Conservation (phyloP, 1,140 invertebrate genomes). For the Drosophila persimilis region DNA sequence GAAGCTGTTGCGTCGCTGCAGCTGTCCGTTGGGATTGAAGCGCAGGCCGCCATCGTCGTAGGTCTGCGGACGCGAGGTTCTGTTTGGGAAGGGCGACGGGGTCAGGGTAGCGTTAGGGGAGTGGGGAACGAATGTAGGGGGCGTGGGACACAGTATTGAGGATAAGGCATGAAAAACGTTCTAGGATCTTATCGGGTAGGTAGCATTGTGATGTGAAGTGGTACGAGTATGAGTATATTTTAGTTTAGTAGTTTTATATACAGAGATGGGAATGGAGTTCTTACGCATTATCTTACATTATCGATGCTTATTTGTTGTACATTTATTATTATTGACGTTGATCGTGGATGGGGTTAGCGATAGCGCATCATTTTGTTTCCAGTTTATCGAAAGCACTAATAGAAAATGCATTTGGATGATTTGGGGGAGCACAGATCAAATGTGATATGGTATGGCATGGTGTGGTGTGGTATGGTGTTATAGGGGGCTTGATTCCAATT, state of each 20-base stretch:
- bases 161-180: conserved; percentile 45
- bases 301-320: conserved; percentile 38
- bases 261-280: conserved; percentile 32
- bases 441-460: conserved; percentile 5
- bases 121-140: conserved; percentile 1
- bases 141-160: conserved; percentile 1
- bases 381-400: conserved; percentile 75
- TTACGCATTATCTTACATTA: conserved; percentile 64
- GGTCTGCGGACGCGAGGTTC: conserved; percentile 50
- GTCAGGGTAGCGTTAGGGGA: not conserved
- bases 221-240: conserved; percentile 43
- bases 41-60: conserved; percentile 56
- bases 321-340: conserved; percentile 20
- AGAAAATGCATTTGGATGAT: conserved; percentile 59
- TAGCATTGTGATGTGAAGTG: conserved; percentile 7
- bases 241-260: conserved; percentile 21
- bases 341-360: conserved; percentile 44
- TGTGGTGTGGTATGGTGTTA: not conserved
- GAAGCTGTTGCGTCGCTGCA: conserved; percentile 55
- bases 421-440: conserved; percentile 32
- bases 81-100: conserved; percentile 5
- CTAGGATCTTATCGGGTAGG: conserved; percentile 19
- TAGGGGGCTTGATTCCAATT: conserved; percentile 15
- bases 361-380: conserved; percentile 61
- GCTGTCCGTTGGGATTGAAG: conserved; percentile 48